phyloP scores from a whole-genome alignment of 2,113 vertebrate species.

The Amblyornis subalaris region DNA sequence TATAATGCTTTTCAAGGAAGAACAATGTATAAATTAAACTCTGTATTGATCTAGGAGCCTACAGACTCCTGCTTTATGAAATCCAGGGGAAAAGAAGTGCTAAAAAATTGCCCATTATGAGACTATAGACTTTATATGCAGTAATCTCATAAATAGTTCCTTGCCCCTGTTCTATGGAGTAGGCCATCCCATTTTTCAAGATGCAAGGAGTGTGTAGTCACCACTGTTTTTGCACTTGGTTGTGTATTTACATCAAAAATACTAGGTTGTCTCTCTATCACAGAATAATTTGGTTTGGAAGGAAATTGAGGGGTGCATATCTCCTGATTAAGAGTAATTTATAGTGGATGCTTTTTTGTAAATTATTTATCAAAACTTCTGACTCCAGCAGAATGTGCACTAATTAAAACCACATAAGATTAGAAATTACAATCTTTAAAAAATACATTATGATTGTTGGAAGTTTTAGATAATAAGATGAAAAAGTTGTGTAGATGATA shows the following conservation, averaged over 20 bases:
- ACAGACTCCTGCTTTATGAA: background rate
- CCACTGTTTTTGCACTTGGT: background rate
- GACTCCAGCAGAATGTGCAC: background rate
- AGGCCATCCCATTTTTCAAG: background rate
- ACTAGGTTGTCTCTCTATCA: background rate
- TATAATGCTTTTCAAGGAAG: background rate
- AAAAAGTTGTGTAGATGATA: rapidly evolving
- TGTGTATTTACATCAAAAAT: background rate
- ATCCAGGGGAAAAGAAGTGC: background rate
- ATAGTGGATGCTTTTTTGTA: background rate
- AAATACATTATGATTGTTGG: background rate
- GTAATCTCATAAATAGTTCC: background rate
- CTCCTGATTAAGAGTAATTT: background rate
- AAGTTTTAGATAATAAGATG: background rate
- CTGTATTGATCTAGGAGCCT: background rate
- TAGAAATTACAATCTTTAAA: background rate
- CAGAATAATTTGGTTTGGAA: background rate
- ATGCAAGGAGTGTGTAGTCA: background rate
- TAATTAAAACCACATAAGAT: background rate
- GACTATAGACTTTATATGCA: background rate
- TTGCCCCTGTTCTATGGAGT: background rate
- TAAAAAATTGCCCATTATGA: background rate
- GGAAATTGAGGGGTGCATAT: background rate
- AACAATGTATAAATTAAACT: background rate
- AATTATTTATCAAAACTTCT: background rate